Evolutionary conservation across 2,113 vertebrate genomes (phyloP), one percentile per base, ranked within the genome.

Genomic region (Gobius niger): DNA sequence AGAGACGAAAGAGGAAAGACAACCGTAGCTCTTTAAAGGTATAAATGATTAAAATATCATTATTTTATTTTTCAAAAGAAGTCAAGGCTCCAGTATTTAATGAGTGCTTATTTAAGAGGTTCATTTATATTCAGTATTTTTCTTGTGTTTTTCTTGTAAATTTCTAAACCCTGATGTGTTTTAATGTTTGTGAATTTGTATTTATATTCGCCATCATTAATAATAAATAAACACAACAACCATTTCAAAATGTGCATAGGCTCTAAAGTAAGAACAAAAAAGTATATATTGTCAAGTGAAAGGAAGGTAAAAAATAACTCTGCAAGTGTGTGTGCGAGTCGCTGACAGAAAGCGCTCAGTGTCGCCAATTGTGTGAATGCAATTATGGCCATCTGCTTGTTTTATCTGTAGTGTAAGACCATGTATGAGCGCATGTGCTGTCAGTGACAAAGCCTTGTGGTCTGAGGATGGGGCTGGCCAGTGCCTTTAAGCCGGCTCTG

Each of bases 381-480:
- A 79, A 78, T 76, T 76, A 87, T 75, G 49, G 82, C 75, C 67
- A 73, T 81, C 65, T 82, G 77, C 47, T 88, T 82, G 79, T 72
- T 83, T 77, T 73, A 72, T 77, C 63, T 68, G 70, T 12, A n/a
- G 72, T 68, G 68, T 60, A 18, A 34, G 50, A 7, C 44, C 6
- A 66, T 12, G 41, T 34, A 57, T 12, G 47, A 54, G 47, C 34
- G 77, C 60, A 70, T 69, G 71, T 75, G 66, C 56, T 59, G 49
- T 47, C 63, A 92, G 89, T 88, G 93, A 93, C 95, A 95, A 94
- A 67, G 92, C 94, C 85, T 94, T 91, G 92, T 89, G 91, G 90
- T 93, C 88, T 85, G 89, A 91, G 92, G 68, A 73, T 90, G 73
- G 76, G 78, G 72, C 73, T 72, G 76, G 69, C 2, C 86, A 63